Conservation (phyloP, 2,113 vertebrate genomes). For the cat (Felis catus) region DNA sequence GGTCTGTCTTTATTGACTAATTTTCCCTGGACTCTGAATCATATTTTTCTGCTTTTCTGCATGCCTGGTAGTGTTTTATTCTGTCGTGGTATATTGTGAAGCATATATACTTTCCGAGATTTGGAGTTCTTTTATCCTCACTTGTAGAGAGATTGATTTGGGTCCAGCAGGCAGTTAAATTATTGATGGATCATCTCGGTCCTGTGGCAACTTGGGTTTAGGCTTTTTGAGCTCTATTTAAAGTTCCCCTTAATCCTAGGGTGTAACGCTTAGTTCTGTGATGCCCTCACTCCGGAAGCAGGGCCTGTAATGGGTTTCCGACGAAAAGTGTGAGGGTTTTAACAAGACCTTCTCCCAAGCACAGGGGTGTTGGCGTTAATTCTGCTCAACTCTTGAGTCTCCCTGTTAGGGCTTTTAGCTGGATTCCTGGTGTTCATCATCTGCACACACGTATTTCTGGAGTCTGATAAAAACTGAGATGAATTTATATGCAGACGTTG, state of each 20-base stretch:
- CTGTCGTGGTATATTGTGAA: background rate
- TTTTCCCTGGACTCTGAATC: background rate
- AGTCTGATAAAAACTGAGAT: background rate
- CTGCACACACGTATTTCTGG: background rate
- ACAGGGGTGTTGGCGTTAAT: background rate
- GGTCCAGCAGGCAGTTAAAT: background rate
- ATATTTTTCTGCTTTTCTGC: background rate
- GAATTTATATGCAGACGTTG: background rate
- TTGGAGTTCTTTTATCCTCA: background rate
- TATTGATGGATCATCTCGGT: background rate
- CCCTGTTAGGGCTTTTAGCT: background rate
- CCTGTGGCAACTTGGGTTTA: background rate
- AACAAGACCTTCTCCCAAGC: fast-evolving
- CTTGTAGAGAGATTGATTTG: background rate
- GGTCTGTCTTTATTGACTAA: background rate
- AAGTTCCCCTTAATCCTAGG: background rate
- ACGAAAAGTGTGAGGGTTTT: background rate
- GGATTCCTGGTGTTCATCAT: background rate
- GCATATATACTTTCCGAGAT: background rate
- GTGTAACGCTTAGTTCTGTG: background rate
- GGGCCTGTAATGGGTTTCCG: background rate
- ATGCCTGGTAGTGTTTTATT: background rate
- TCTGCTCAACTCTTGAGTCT: background rate
- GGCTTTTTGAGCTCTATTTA: background rate
- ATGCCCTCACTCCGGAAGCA: background rate